These are phyloP conservation scores for Meiosimyza platycephala DNA, from an alignment of 2,888 invertebrate species.

Conservation along the genomic window DNA sequence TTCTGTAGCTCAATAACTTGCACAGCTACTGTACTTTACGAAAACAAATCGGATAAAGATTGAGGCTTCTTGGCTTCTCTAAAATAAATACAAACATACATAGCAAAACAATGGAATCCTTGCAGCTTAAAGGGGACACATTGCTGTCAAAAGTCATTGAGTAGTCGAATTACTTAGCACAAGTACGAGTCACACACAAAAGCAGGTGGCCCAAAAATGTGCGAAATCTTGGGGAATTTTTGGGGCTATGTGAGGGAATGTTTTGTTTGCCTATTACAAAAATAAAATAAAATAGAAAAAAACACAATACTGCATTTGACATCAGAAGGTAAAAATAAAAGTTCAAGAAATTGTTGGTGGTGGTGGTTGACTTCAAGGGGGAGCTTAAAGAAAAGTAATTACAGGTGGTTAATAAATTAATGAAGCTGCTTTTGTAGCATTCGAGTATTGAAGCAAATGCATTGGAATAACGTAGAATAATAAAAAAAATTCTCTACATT, in stretches of 20 bases:
- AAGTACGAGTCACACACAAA: neutral
- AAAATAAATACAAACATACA: too few relatives aligned
- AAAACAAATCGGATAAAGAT: too few relatives aligned
- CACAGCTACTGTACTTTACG: too few relatives aligned
- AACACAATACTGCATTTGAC: conserved; percentile 1
- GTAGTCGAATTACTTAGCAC: conserved; percentile 19
- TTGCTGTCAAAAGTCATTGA: conserved; percentile 22
- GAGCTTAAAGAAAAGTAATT: conserved; percentile 15
- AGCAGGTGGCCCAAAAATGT: neutral
- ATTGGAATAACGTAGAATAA: too few relatives aligned
- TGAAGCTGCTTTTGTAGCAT: conserved; percentile 5
- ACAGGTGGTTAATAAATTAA: conserved; percentile 28
- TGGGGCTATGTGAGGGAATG: conserved; percentile 4
- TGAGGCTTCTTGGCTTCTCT: too few relatives aligned
- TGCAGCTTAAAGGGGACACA: conserved; percentile 3
- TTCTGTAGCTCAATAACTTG: too few relatives aligned
- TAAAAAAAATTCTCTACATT: too few relatives aligned
- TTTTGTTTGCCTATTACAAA: neutral
- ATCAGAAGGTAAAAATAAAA: neutral
- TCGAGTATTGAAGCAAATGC: neutral
- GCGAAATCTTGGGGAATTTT: neutral
- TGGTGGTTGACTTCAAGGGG: neutral
- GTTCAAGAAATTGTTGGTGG: too few relatives aligned
- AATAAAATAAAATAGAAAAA: neutral
- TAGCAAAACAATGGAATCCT: too few relatives aligned